These are phyloP conservation scores for Stomorhina lunata DNA, from an alignment of 2,888 invertebrate genomes.

Conservation along the genomic window DNA sequence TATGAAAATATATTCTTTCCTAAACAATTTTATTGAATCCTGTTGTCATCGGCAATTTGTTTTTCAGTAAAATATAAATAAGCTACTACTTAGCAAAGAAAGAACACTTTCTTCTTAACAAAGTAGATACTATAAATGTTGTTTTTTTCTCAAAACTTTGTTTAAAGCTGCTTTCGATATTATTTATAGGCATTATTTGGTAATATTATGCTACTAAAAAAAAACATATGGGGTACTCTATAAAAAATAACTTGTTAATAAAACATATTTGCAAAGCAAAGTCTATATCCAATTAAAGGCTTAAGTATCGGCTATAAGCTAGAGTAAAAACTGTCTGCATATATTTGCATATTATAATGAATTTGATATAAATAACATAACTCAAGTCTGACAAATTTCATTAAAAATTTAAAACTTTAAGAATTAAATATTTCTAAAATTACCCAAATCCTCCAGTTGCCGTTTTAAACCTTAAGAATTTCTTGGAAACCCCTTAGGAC, in stretches of 20 bases:
- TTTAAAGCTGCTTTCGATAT: background rate
- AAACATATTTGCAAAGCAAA: too few relatives aligned
- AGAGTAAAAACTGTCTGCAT: too few relatives aligned
- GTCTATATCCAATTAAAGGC: too few relatives aligned
- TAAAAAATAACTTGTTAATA: background rate
- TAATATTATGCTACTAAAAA: background rate
- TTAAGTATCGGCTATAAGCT: background rate
- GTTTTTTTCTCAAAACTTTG: background rate
- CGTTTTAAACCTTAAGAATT: background rate
- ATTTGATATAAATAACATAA: background rate
- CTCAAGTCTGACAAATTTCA: background rate
- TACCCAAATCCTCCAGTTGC: too few relatives aligned
- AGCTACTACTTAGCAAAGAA: too few relatives aligned
- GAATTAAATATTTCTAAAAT: background rate
- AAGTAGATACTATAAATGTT: background rate
- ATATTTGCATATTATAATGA: background rate
- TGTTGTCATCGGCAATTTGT: slow-evolving; percentile 43
- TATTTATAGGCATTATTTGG: background rate
- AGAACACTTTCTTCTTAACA: background rate
- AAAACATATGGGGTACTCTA: background rate
- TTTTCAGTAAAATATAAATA: slow-evolving; percentile 9
- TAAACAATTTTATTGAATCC: slow-evolving; percentile 27
- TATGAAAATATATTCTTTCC: background rate
- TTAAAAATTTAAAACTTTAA: background rate
- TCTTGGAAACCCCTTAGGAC: background rate